Conservation (phyloP, 1,140 invertebrate species). For the Venustaconcha ellipsiformis region DNA sequence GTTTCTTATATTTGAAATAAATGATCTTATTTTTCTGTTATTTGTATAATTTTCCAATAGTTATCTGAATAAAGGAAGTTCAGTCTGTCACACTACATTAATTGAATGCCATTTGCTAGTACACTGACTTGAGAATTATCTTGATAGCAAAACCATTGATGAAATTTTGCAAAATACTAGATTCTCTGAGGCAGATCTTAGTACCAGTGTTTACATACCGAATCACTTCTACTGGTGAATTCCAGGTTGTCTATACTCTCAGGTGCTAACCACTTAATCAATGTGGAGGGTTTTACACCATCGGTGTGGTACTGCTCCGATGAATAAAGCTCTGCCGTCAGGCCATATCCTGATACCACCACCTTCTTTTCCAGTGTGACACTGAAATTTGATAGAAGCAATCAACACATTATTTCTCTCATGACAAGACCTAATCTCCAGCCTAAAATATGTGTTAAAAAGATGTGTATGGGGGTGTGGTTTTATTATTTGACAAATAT, state of each 20-base stretch:
- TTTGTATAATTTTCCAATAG: neutral
- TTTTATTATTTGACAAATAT: too few species aligned
- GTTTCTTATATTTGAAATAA: too few species aligned
- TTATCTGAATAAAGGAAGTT: neutral
- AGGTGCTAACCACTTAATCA: conserved; percentile 70
- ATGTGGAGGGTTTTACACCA: conserved; percentile 55
- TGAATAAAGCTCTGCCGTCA: conserved; percentile 67
- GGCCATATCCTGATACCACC: conserved; percentile 70
- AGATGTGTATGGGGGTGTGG: too few species aligned
- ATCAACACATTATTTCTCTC: neutral
- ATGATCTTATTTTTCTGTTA: too few species aligned
- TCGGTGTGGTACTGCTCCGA: conserved; percentile 66
- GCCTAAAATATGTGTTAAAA: too few species aligned
- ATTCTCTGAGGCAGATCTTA: neutral
- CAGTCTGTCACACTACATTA: too few species aligned
- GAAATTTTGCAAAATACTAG: neutral
- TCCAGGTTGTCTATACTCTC: conserved; percentile 64
- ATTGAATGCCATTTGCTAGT: too few species aligned
- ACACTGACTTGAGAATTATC: neutral
- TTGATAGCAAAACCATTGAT: neutral
- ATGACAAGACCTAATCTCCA: too few species aligned
- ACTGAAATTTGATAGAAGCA: conserved; percentile 45
- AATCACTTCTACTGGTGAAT: conserved; percentile 58
- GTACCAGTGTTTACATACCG: conserved; percentile 55
- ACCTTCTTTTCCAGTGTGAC: conserved; percentile 64